Evolutionary conservation across 2,797 vertebrate genomes (phyloP), one percentile per base, ranked within the genome.

Genomic region (Sebastes diaconus): DNA sequence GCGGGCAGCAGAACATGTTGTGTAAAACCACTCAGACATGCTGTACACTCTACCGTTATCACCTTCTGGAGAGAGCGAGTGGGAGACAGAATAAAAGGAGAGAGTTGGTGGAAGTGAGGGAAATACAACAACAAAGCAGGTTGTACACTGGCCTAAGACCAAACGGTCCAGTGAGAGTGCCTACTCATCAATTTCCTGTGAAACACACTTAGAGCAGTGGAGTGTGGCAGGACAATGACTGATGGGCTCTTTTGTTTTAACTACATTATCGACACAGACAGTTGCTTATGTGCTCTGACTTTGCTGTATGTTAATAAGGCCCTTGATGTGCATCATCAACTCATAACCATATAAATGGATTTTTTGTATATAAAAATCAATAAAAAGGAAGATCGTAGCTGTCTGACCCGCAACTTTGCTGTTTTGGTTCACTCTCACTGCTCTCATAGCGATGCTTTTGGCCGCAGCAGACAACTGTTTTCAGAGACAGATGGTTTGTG

Each of bases 111-210:
- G 63, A 55, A 60, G 22, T 29, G 65, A 73, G 58, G 42, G 3
- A 79, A 77, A 84, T 29, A 77, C 32, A 84, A 67, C 61, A 83
- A 58, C 42, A 79, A 67, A 80, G 77, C 63, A 64, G 25, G 20
- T n/a, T 81, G 59, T 57, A 80, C 32, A 27, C 57, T 90, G 88
- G 90, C 86, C 72, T 24, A 1, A 64, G 79, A 84, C 79, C 87
- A 89, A 87, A 64, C 60, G 54, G 75, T 76, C 72, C 63, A 4
- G 30, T 3, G 58, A 75, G 68, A 81, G 75, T 36, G 85, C 84
- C 70, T 22, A 75, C 86, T 88, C 88, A 87, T 89, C 87, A 80
- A 67, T 90, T 86, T 83, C 32, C 84, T 42, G 52, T 50, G 58
- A 73, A 84, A 76, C 77, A 78, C 75, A 71, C 32, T 77, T 29